phyloP scores from a whole-genome alignment of 2,113 vertebrate genomes.

The Python bivittatus region DNA sequence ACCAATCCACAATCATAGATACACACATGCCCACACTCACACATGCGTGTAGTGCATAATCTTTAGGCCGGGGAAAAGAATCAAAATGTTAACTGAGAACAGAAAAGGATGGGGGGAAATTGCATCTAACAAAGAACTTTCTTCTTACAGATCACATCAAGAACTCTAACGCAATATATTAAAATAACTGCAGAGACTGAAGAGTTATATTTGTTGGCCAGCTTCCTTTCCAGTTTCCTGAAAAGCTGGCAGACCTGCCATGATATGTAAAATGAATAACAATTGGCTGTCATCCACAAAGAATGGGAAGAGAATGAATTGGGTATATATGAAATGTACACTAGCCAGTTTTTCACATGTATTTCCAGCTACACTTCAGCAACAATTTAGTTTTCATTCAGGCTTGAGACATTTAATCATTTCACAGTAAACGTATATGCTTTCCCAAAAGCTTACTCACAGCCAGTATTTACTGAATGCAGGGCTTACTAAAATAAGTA shows the following conservation, averaged over 20 bases:
- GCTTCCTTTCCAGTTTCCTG: neutral
- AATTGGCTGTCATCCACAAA: neutral
- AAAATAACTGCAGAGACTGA: neutral
- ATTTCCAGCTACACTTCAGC: neutral
- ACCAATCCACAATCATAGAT: neutral
- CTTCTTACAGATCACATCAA: neutral
- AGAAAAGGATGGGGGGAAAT: neutral
- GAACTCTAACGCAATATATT: neutral
- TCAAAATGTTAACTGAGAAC: neutral
- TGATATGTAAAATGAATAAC: neutral
- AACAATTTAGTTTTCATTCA: neutral
- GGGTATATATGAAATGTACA: neutral
- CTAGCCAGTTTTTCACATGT: neutral
- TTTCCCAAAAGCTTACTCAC: conserved; percentile 2
- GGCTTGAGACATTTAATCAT: neutral
- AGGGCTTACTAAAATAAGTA: conserved; percentile 19
- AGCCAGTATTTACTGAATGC: neutral
- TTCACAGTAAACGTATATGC: neutral
- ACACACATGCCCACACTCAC: neutral
- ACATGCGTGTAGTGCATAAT: neutral
- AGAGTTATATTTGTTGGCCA: neutral
- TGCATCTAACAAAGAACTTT: neutral
- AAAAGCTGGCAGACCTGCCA: neutral
- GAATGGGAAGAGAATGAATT: neutral
- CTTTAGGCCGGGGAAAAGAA: neutral